Evolutionary conservation across 92 coral and sea anemone genomes (phyloP).

Genomic region (Zoanthus gigantus): DNA sequence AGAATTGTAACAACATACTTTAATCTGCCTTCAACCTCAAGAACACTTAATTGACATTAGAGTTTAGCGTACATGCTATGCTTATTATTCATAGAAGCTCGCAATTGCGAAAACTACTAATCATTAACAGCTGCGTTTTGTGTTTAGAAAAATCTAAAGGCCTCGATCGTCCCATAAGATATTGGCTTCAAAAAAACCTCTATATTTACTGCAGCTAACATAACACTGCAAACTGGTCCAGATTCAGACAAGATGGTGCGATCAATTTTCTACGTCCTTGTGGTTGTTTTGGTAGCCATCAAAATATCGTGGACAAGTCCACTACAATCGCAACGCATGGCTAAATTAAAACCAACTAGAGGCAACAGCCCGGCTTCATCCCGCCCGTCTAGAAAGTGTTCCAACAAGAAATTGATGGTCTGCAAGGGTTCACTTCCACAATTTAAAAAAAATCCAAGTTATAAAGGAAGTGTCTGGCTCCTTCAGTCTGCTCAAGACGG

Average conservation of each 20-base stretch:
- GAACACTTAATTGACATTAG: slow-evolving; percentile 1
- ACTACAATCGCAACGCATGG: slow-evolving; percentile 13
- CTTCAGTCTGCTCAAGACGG: not conserved
- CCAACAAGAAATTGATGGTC: not conserved
- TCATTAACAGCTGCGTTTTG: slow-evolving; percentile 43
- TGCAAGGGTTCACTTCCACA: slow-evolving; percentile 20
- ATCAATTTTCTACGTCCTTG: not conserved
- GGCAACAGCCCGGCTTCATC: not conserved
- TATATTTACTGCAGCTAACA: slow-evolving; percentile 29
- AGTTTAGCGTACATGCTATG: not conserved
- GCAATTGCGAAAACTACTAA: slow-evolving; percentile 11
- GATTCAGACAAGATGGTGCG: slow-evolving; percentile 40
- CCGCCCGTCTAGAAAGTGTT: slow-evolving; percentile 5
- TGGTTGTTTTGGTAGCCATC: not conserved
- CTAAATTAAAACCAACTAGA: not conserved
- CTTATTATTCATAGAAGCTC: slow-evolving; percentile 24
- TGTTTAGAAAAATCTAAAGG: slow-evolving; percentile 14
- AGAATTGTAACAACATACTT: slow-evolving; percentile 25
- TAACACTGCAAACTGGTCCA: slow-evolving; percentile 32
- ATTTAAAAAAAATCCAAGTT: slow-evolving; percentile 16
- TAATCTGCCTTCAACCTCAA: not conserved
- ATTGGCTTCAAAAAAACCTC: slow-evolving; percentile 27
- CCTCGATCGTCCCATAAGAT: slow-evolving; percentile 14
- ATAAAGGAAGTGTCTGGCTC: slow-evolving; percentile 11
- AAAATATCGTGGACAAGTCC: slow-evolving; percentile 13